Base-by-base conservation (phyloP, 2,888 invertebrate species). In the Rhorus exstirpatorius region DNA sequence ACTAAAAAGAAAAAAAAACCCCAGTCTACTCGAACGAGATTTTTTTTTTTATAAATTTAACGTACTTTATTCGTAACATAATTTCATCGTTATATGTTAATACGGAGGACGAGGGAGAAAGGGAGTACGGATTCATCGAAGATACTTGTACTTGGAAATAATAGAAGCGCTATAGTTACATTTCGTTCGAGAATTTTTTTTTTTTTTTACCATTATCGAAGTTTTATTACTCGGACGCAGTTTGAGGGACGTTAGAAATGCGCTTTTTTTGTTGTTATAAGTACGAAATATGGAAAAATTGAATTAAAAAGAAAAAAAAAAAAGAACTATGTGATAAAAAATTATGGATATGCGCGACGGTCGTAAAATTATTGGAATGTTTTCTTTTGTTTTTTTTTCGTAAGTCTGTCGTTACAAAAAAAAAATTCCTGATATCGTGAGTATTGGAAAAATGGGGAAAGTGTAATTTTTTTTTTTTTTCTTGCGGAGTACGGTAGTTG, bases 1-100 rank as follows among this genome's bases (percentile, higher is more conserved):
- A n/a, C n/a, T n/a, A 65, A 44, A 35, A 74, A 61, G 44, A 72
- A 75, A 71, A 49, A 0, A 35, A 58, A 49, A 49, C n/a, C 14
- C 55, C 58, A 84, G 84, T 83, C n/a, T 61, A 49, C 65, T 67
- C 61, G 77, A 78, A 63, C 6, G 10, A 10, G 24, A 63, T 12
- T n/a, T 19, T 63, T 21, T 61, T 19, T 19, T 46, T 12, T 46
- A 12, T 81, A 81, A 81, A 79, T 84, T 77, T 82, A 81, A 83
- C 77, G 80, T 84, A 76, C n/a, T 79, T 81, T 46, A 70, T 79
- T 75, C 67, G 84, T 76, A 83, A 79, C 74, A 38, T 71, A 71
- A 72, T 12, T 68, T 38, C 46, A 38, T 71, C 49, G 55, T 60
- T 78, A 67, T 70, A 68, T 51, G 2, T 21, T 10, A 60, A 55